phyloP scores from a whole-genome alignment of 2,797 vertebrate genomes.

The Malacoctenus gilli region DNA sequence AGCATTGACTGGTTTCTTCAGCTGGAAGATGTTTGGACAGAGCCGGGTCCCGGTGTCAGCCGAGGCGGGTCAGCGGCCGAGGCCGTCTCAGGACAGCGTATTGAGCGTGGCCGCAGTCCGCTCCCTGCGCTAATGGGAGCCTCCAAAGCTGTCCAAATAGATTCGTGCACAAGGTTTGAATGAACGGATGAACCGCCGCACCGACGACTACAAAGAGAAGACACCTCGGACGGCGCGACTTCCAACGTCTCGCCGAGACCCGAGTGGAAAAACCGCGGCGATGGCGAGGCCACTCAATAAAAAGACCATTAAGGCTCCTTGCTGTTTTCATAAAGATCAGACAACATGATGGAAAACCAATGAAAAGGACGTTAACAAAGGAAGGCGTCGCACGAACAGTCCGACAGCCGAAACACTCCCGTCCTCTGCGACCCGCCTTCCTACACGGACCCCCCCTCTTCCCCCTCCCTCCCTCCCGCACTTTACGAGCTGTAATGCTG shows the following conservation, averaged over 20 bases:
- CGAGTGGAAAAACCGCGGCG: slow-evolving; percentile 24
- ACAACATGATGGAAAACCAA: slow-evolving; percentile 25
- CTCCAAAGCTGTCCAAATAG: slow-evolving; percentile 46
- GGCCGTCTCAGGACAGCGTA: slow-evolving; percentile 48
- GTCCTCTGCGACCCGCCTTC: slow-evolving; percentile 5
- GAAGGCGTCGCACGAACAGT: slow-evolving; percentile 16
- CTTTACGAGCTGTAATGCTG: slow-evolving; percentile 1
- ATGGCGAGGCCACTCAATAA: slow-evolving; percentile 36
- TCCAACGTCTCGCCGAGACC: slow-evolving; percentile 19
- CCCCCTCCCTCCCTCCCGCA: no score
- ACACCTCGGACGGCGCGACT: slow-evolving; percentile 24
- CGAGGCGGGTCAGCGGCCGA: slow-evolving; percentile 53
- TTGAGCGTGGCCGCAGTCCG: slow-evolving; percentile 31
- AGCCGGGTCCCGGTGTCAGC: slow-evolving; percentile 43
- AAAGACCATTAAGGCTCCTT: slow-evolving; percentile 38
- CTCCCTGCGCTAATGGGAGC: slow-evolving; percentile 32
- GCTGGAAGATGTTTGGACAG: slow-evolving; percentile 54
- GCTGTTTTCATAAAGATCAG: no score
- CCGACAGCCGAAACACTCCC: slow-evolving; percentile 8
- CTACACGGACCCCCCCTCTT: slow-evolving; percentile 9
- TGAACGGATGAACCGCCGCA: slow-evolving; percentile 39
- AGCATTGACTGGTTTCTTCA: slow-evolving; percentile 25
- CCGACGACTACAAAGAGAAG: slow-evolving; percentile 38
- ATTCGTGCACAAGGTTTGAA: slow-evolving; percentile 42
- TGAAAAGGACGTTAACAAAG: slow-evolving; percentile 26